Evolutionary conservation across 2,113 vertebrate species (phyloP).

Genomic region (Eubucco bourcierii): DNA sequence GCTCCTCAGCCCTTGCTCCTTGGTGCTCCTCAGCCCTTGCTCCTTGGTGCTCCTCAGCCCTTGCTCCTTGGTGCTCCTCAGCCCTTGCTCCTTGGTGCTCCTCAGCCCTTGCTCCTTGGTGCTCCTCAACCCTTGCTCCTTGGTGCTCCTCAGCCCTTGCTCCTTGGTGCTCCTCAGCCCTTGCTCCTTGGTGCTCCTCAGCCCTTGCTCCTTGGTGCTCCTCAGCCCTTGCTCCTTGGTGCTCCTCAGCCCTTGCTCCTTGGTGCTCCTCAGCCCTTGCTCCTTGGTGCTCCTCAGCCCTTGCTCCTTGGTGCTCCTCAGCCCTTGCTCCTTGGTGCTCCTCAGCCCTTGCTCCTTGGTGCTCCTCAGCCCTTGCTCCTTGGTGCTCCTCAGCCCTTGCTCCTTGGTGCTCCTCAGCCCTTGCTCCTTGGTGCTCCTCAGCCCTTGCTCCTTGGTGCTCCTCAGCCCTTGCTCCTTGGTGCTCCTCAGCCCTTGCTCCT

Average conservation of each 20-base stretch:
- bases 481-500: too few relatives aligned
- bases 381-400: too few relatives aligned
- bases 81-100: rapidly evolving
- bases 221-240: neutral
- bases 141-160: too few relatives aligned
- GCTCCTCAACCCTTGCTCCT: neutral
- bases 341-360: too few relatives aligned
- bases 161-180: too few relatives aligned
- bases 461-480: too few relatives aligned
- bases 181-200: too few relatives aligned
- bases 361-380: too few relatives aligned
- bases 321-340: too few relatives aligned
- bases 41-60: neutral
- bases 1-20: neutral
- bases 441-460: too few relatives aligned
- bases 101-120: neutral
- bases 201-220: neutral
- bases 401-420: too few relatives aligned
- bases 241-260: neutral
- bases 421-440: too few relatives aligned
- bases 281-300: neutral
- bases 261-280: neutral
- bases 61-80: rapidly evolving
- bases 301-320: neutral
- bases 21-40: rapidly evolving